Evolutionary conservation across 2,113 vertebrate species (phyloP).

Genomic region (Eulacestoma nigropectus): DNA sequence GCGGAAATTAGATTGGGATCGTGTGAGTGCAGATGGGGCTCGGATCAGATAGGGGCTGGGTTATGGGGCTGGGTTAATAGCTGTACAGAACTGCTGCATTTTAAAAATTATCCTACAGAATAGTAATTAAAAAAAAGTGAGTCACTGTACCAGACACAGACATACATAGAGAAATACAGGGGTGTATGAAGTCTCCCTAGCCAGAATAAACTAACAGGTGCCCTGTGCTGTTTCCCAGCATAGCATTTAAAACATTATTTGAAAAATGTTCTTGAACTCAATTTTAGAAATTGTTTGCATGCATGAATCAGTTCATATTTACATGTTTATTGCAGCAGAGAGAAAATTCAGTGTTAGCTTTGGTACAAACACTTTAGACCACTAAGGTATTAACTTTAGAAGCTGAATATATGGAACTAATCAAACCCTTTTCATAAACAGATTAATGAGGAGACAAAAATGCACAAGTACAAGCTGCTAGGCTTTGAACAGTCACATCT

Average conservation of each 20-base stretch:
- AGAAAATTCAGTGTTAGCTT: background rate
- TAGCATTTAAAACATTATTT: background rate
- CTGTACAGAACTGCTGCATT: background rate
- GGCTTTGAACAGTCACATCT: constrained; percentile 6
- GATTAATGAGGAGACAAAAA: constrained; percentile 47
- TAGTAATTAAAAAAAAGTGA: background rate
- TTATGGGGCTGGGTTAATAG: background rate
- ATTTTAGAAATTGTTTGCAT: constrained; percentile 19
- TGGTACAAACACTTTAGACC: background rate
- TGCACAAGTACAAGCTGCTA: background rate
- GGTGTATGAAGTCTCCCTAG: background rate
- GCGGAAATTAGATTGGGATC: background rate
- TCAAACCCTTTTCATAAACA: constrained; percentile 41
- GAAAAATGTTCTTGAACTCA: background rate
- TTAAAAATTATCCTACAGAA: background rate
- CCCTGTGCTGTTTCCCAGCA: background rate
- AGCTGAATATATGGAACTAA: constrained; percentile 24
- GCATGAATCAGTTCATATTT: constrained; percentile 4
- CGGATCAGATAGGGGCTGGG: background rate
- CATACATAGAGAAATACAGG: background rate
- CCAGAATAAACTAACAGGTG: background rate
- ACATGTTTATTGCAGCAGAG: constrained; percentile 15
- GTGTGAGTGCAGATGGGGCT: background rate
- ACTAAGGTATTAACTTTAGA: constrained; percentile 24
- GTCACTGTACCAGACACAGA: background rate